Percentiles rank a stretch among this genome's conserved stretches.
Evolutionary conservation across 2,797 vertebrate genomes (phyloP).

Genomic region (Rachycentron canadum): DNA sequence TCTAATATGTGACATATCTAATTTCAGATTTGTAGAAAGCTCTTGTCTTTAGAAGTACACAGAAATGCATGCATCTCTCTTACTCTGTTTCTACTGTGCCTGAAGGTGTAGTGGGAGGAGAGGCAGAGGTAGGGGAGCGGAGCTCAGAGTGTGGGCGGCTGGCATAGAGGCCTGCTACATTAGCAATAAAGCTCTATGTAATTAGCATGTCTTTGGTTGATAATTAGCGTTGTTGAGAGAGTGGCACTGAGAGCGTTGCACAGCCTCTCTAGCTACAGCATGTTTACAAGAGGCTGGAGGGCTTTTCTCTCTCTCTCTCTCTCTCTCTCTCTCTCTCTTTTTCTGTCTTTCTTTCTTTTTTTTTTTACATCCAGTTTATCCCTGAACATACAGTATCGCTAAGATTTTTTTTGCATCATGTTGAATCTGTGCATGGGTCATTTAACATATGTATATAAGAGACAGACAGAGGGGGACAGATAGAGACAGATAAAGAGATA

Average conservation of each 20-base stretch:
- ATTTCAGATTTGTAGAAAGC: slow-evolving; percentile 51
- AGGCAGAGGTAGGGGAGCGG: slow-evolving; percentile 83
- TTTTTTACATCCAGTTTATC: slow-evolving; percentile 28
- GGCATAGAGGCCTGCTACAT: slow-evolving; percentile 88
- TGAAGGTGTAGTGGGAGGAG: slow-evolving; percentile 86
- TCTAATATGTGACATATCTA: slow-evolving; percentile 45
- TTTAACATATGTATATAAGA: slow-evolving; percentile 11
- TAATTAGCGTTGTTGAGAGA: slow-evolving; percentile 92
- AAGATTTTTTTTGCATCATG: slow-evolving; percentile 28
- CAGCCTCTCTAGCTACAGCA: slow-evolving; percentile 84
- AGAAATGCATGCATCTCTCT: slow-evolving; percentile 64
- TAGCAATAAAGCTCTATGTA: slow-evolving; percentile 92
- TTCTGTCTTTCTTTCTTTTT: slow-evolving; percentile 34
- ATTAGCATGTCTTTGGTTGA: slow-evolving; percentile 93
- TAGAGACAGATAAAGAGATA: not conserved
- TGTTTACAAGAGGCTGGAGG: slow-evolving; percentile 87
- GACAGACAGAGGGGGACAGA: slow-evolving; percentile 16
- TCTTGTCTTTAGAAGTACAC: slow-evolving; percentile 55
- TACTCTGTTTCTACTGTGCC: slow-evolving; percentile 75
- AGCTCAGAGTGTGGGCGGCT: slow-evolving; percentile 86
- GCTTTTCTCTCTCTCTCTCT: slow-evolving; percentile 68
- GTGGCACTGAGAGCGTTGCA: slow-evolving; percentile 83
- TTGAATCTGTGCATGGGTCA: slow-evolving; percentile 48
- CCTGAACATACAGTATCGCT: slow-evolving; percentile 37
- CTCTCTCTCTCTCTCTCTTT: slow-evolving; percentile 10